These are phyloP conservation scores for Micromesistius poutassou DNA, from an alignment of 2,797 vertebrate genomes.

Conservation along the genomic window DNA sequence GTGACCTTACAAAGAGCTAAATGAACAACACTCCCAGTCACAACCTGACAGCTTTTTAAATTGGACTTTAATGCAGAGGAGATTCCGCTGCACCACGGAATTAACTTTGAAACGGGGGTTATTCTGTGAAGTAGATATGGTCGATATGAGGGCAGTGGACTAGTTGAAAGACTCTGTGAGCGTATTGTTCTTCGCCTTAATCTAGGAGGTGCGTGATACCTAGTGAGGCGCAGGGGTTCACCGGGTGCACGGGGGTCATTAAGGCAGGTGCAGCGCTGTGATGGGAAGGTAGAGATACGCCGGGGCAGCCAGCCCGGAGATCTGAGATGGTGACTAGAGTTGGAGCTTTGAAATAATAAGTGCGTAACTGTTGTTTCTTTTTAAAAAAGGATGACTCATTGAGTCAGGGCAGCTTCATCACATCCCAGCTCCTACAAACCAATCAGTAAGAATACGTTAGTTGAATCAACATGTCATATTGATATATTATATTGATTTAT, in stretches of 20 bases:
- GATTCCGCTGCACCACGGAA: conserved; percentile 14
- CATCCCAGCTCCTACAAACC: background rate
- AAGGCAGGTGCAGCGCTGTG: background rate
- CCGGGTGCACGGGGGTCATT: background rate
- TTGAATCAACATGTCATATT: no score
- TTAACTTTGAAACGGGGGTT: background rate
- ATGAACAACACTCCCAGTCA: conserved; percentile 33
- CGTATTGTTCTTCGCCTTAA: background rate
- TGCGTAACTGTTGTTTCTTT: background rate
- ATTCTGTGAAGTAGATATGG: background rate
- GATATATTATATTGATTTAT: no score
- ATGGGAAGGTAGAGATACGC: background rate
- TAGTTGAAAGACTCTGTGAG: background rate
- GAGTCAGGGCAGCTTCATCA: background rate
- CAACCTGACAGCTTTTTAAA: background rate
- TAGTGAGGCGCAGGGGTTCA: background rate
- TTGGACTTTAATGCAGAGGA: background rate
- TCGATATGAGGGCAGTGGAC: background rate
- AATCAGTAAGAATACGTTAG: no score
- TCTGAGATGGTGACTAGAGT: background rate
- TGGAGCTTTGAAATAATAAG: background rate
- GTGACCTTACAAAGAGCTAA: conserved; percentile 66
- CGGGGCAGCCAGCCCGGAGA: no score
- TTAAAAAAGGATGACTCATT: background rate
- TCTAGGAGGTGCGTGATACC: background rate